Evolutionary conservation across 1,140 invertebrate species (phyloP).

Genomic region (Anthonomus grandis): DNA sequence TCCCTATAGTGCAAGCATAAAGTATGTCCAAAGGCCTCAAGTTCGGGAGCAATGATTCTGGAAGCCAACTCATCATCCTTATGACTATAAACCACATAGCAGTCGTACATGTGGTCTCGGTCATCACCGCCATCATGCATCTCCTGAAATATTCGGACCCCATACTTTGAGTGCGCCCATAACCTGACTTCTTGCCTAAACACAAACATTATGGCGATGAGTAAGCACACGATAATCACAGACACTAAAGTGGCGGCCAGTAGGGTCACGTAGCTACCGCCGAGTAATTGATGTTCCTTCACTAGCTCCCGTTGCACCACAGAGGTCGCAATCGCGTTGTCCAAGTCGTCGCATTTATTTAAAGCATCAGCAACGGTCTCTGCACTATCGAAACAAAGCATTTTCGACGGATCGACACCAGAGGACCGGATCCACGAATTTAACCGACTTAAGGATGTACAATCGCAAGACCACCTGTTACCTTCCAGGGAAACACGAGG

Average conservation of each 20-base stretch:
- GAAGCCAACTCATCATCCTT: constrained; percentile 79
- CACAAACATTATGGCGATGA: constrained; percentile 67
- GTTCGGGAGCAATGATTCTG: constrained; percentile 70
- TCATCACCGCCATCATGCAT: constrained; percentile 54
- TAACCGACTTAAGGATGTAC: constrained; percentile 61
- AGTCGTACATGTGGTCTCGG: constrained; percentile 76
- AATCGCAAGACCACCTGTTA: constrained; percentile 73
- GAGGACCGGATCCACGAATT: constrained; percentile 63
- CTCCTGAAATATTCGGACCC: constrained; percentile 67
- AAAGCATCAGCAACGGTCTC: constrained; percentile 59
- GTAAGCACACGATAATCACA: constrained; percentile 66
- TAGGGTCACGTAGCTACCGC: constrained; percentile 66
- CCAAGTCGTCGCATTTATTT: constrained; percentile 60
- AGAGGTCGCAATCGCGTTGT: constrained; percentile 60
- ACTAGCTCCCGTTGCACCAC: constrained; percentile 59
- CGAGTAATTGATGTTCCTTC: constrained; percentile 54
- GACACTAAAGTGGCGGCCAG: constrained; percentile 67
- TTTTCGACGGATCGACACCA: constrained; percentile 58
- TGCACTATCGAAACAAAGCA: constrained; percentile 55
- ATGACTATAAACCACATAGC: constrained; percentile 82
- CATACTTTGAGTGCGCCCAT: constrained; percentile 72
- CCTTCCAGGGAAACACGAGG: constrained; percentile 61
- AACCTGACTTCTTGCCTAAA: constrained; percentile 72
- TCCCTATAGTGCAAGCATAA: constrained; percentile 74
- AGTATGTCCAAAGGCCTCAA: constrained; percentile 72